Evolutionary conservation across 2,113 vertebrate genomes (phyloP), one percentile per base, ranked within the genome.

Genomic region (Arothron firmamentum): DNA sequence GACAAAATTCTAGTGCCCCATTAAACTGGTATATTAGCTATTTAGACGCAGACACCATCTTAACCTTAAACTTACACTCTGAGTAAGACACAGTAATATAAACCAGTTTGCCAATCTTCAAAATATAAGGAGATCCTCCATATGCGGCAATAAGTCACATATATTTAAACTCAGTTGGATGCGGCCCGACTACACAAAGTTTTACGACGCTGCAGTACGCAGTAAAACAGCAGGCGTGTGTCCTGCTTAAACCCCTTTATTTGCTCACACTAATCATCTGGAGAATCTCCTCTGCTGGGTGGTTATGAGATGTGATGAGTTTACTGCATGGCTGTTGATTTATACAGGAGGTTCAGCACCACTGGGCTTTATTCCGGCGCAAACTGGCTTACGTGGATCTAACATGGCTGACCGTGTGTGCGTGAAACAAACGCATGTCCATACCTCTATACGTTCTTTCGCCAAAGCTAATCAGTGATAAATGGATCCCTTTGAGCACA

Each of bases 151-250:
- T 28, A 10, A 38, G 34, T 38, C 34, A 38, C 34, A 12, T 11
- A 38, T 38, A 12, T 38, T 38, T 38, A 2, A 38, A 10, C 11
- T 9, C 25, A 28, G 25, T 28, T 28, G 25, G 25, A 28, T 28
- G 25, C 6, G 25, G 25, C n/a, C 59, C 72, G 56, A 51, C 61
- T 38, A 15, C 59, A 52, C 70, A 71, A 69, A 70, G 14, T 50
- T 74, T 84, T 74, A 85, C 7, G 9, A 77, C 68, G 65, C 53
- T 38, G 11, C 56, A n/a, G 80, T 55, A 53, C 3, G 70, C 52
- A 42, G 58, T 75, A 70, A 82, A 17, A 16, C 43, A 45, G 43
- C 14, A 12, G 16, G 16, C 1, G 13, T 14, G 16, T 17, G 16
- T 45, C 43, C 43, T 43, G 15, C 42, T 14, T 43, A 15, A 15